Evolutionary conservation across 2,797 vertebrate species (phyloP), one percentile per base, ranked within the genome.

Genomic region (Sebastes umbrosus): DNA sequence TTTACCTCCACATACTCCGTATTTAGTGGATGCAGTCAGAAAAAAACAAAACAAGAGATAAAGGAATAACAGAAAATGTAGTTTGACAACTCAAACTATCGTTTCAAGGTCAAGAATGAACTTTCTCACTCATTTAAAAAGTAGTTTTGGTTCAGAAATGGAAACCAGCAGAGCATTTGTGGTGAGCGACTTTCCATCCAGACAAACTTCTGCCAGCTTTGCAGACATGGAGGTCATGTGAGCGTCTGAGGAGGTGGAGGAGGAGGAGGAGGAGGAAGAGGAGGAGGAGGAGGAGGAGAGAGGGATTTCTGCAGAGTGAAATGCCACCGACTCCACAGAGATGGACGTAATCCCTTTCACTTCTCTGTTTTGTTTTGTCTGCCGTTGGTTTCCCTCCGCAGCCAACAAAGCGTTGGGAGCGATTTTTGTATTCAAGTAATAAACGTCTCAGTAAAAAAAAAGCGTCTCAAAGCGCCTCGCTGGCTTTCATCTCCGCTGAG

Each of bases 401-500:
- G 80, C 86, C 80, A 24, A 74, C 77, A 63, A 75, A 76, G 76
- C 20, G 9, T 25, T 29, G 2, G 7, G 50, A 67, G 68, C 2
- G n/a, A 77, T 69, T 88, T 24, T 75, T 39, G 70, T 22, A 71
- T 87, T 83, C 60, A n/a, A 43, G 63, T 46, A 10, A 66, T 78
- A 71, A 87, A 84, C 50, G 69, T 83, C 84, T 75, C 29, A 0
- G 70, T 68, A 3, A 16, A 8, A 43, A 43, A 20, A 46, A 68
- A 52, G 60, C 46, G 3, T 27, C 73, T 85, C 65, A 69, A 68
- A 84, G 79, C 58, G 52, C 54, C 84, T 70, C 4, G 63, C 75
- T 71, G 85, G 82, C 84, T 87, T 76, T 91, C 76, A 67, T 89
- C 86, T 86, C 65, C 7, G 77, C 88, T 63, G 87, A 90, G 76